Evolutionary conservation across 2,113 vertebrate species (phyloP).

Genomic region (Varanus salvator): DNA sequence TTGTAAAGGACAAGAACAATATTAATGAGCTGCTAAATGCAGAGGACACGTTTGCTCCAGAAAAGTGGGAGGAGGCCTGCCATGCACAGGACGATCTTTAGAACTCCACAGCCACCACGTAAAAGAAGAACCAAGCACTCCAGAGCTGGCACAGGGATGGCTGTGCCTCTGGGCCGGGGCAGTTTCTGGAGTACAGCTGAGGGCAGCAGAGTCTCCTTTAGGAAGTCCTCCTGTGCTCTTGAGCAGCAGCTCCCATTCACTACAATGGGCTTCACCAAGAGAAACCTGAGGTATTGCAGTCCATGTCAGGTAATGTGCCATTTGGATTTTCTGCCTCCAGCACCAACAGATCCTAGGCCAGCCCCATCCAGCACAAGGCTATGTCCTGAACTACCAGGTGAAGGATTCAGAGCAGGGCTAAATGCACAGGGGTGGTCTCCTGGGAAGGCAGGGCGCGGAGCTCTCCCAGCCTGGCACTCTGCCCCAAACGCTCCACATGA

Average conservation of each 20-base stretch:
- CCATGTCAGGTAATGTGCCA: not conserved
- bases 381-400: not conserved
- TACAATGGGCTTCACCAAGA: not conserved
- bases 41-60: not conserved
- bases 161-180: not conserved
- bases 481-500: not conserved
- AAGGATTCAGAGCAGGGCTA: not conserved
- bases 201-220: not conserved
- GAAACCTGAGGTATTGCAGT: not conserved
- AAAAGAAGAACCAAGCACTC: not conserved
- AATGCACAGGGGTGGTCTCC: not conserved
- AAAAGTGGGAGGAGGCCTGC: not conserved
- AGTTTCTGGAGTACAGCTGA: not conserved
- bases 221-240: not conserved
- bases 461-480: not conserved
- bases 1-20: not conserved
- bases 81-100: not conserved
- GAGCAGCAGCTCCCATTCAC: not conserved
- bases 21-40: not conserved
- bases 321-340: not conserved
- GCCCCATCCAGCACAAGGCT: not conserved
- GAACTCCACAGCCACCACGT: not conserved
- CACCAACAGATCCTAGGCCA: not conserved
- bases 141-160: not conserved
- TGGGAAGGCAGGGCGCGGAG: not conserved